Conservation (phyloP, 2,888 invertebrate species). For the Ormyrus pomaceus region DNA sequence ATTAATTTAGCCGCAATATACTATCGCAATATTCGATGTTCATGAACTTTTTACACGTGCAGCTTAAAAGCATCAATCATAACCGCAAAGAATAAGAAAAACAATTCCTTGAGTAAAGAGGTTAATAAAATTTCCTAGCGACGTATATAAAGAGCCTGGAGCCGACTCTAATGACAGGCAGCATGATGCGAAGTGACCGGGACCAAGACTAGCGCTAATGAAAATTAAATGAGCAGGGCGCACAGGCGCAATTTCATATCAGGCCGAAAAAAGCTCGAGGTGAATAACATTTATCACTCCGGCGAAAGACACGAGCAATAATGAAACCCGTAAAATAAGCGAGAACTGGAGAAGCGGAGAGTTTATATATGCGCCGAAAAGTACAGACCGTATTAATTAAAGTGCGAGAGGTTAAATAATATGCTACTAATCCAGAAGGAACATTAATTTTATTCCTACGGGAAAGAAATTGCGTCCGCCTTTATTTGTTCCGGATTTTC, state of each 20-base stretch:
- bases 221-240: slow-evolving; percentile 51
- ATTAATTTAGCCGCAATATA: too few species aligned
- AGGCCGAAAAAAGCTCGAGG: slow-evolving; percentile 2
- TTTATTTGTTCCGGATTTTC: neutral
- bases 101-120: neutral
- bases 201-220: slow-evolving; percentile 38
- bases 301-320: slow-evolving; percentile 43
- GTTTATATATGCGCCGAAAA: too few species aligned
- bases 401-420: slow-evolving; percentile 61
- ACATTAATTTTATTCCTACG: slow-evolving; percentile 53
- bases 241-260: slow-evolving; percentile 52
- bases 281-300: slow-evolving; percentile 47
- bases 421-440: slow-evolving; percentile 62
- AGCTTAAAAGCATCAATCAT: too few species aligned
- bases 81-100: too few species aligned
- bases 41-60: too few species aligned
- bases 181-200: slow-evolving; percentile 38
- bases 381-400: slow-evolving; percentile 61
- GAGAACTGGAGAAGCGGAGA: slow-evolving; percentile 23
- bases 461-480: slow-evolving; percentile 14
- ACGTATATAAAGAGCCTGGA: slow-evolving; percentile 12
- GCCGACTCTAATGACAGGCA: slow-evolving; percentile 18
- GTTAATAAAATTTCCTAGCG: slow-evolving; percentile 43
- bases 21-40: too few species aligned
- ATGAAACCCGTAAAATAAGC: slow-evolving; percentile 54